A percentile compares a stretch with the other conserved stretches of the same genome.
Conservation (phyloP, 30 jellyfish, hydroid and myxozoan genomes). For the Phacellophora camtschatica region DNA sequence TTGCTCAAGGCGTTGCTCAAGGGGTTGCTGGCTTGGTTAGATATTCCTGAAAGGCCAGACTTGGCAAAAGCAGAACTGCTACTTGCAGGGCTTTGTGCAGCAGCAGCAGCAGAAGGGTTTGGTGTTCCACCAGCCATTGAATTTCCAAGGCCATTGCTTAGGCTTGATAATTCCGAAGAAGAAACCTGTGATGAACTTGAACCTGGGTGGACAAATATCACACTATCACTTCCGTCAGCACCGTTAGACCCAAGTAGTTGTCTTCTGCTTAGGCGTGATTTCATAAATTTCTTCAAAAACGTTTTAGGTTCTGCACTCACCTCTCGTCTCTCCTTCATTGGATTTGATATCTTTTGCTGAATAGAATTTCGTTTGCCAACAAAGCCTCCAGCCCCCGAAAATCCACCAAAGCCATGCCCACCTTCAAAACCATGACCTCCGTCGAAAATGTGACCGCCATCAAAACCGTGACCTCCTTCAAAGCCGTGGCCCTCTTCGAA, state of each 20-base stretch:
- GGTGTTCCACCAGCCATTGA: constrained; percentile 31
- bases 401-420: constrained; percentile 59
- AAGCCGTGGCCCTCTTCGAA: constrained; percentile 60
- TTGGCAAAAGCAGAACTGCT: constrained; percentile 79
- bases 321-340: constrained; percentile 32
- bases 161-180: constrained; percentile 39
- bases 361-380: constrained; percentile 33
- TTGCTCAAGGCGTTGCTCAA: not conserved
- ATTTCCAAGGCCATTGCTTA: constrained; percentile 43
- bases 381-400: constrained; percentile 41
- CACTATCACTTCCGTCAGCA: constrained; percentile 92
- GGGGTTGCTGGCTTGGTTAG: not conserved
- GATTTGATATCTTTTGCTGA: not conserved
- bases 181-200: constrained; percentile 79
- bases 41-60: constrained; percentile 83
- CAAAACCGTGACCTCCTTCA: constrained; percentile 49
- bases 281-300: constrained; percentile 48
- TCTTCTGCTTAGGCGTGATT: constrained; percentile 68
- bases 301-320: constrained; percentile 53
- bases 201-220: constrained; percentile 92
- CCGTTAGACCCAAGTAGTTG: constrained; percentile 80
- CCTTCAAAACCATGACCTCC: constrained; percentile 49
- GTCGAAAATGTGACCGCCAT: constrained; percentile 27
- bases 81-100: constrained; percentile 38
- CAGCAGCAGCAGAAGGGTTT: not conserved